These are phyloP conservation scores for Leptura quadrifasciata DNA, from an alignment of 2,888 invertebrate species.

Conservation along the genomic window DNA sequence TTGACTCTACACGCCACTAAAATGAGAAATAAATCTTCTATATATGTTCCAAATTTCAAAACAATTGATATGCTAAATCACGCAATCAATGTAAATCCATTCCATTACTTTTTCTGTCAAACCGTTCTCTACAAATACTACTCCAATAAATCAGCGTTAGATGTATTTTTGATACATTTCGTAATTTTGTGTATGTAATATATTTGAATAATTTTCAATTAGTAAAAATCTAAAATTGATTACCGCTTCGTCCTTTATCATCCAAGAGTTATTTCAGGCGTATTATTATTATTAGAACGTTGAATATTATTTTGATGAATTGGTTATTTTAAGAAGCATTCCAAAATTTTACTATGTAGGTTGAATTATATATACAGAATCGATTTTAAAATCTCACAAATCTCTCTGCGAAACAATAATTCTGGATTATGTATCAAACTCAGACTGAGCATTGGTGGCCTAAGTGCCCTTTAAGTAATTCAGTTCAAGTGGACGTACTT, in stretches of 20 bases:
- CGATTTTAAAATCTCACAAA: conserved; percentile 41
- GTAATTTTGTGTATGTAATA: too few species aligned
- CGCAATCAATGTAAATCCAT: too few species aligned
- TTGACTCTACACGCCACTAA: too few species aligned
- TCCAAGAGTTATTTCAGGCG: conserved; percentile 21
- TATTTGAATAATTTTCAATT: not conserved
- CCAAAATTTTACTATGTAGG: conserved; percentile 34
- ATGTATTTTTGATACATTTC: too few species aligned
- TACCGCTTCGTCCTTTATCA: not conserved
- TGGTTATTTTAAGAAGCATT: conserved; percentile 32
- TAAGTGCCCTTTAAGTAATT: conserved; percentile 42
- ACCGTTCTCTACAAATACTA: too few species aligned
- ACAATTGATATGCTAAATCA: too few species aligned
- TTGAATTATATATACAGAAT: conserved; percentile 23
- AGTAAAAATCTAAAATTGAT: conserved; percentile 4
- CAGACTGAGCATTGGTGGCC: conserved; percentile 37
- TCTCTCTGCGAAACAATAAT: conserved; percentile 36
- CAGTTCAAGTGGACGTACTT: conserved; percentile 42
- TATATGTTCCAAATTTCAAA: too few species aligned
- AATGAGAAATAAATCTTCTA: too few species aligned
- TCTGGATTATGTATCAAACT: conserved; percentile 34
- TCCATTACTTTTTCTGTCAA: too few species aligned
- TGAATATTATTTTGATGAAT: conserved; percentile 17
- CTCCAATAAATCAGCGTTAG: too few species aligned
- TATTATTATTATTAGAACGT: conserved; percentile 12